These are phyloP conservation scores for Atopsyche davidsoni DNA, from an alignment of 1,140 invertebrate species.

Conservation along the genomic window DNA sequence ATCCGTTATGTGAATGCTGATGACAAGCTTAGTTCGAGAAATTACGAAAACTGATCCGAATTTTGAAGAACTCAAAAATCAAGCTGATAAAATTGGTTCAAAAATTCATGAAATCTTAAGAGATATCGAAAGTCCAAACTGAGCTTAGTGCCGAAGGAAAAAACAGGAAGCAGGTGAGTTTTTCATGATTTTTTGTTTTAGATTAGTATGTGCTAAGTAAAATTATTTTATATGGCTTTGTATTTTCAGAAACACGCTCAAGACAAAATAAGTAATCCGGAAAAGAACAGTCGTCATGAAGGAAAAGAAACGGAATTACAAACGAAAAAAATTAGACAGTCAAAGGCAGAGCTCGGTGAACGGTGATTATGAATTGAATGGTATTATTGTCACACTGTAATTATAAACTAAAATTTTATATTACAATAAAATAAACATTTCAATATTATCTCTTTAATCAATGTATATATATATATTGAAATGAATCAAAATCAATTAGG, in stretches of 20 bases:
- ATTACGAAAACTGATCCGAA: slow-evolving; percentile 47
- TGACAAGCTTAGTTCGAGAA: slow-evolving; percentile 62
- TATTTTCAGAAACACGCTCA: slow-evolving; percentile 43
- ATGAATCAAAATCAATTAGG: neutral
- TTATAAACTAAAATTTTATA: neutral
- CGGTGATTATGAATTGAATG: neutral
- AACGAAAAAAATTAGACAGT: slow-evolving; percentile 60
- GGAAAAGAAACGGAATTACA: slow-evolving; percentile 67
- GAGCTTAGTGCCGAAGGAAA: slow-evolving; percentile 51
- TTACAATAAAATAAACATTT: neutral
- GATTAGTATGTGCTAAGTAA: neutral
- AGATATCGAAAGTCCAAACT: slow-evolving; percentile 50
- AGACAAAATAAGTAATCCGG: slow-evolving; percentile 68
- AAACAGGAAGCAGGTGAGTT: slow-evolving; percentile 53
- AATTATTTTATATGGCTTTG: slow-evolving; percentile 3
- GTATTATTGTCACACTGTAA: neutral
- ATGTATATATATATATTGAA: neutral
- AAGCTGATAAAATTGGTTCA: slow-evolving; percentile 58
- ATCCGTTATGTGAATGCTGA: slow-evolving; percentile 49
- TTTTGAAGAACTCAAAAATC: slow-evolving; percentile 45
- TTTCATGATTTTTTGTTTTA: neutral
- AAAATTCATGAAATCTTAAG: slow-evolving; percentile 58
- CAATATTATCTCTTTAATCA: neutral
- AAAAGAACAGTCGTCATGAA: slow-evolving; percentile 69
- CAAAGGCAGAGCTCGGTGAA: slow-evolving; percentile 37